Base-by-base conservation (phyloP, 1,140 invertebrate species). In the Metopolophium dirhodum region DNA sequence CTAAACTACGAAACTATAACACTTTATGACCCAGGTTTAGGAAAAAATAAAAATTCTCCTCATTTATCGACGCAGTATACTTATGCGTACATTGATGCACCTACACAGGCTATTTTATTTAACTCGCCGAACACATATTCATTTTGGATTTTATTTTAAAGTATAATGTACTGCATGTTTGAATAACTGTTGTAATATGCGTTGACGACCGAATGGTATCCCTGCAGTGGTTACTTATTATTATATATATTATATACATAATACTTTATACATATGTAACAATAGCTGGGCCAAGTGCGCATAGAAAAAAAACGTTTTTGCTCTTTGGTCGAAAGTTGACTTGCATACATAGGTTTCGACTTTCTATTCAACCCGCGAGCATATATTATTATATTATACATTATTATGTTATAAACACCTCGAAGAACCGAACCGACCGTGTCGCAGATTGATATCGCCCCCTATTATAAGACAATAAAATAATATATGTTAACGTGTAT, bases 391-490 rank as follows among this genome's bases (percentile, higher is more conserved):
- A 83, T 22, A 37, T 14, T 41, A 57, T 37, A 37, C 77, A 22
- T 37, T 4, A 83, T 83, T 37, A 22, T 82, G 77, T 37, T 45
- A 85, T 41, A 14, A 85, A 45, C 83, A 85, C 37, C 83, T 85
- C 41, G 83, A 11, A 2, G 41, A 85, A 41, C 83, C 83, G 23
- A 41, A 30, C 77, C 26, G 83, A 86, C 83, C 83, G 83, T 86
- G 41, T 45, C 41, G 26, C 35, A 45, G 83, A 86, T 86, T 86
- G 35, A 41, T 86, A 86, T 86, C 83, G 37, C 26, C 22, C 22
- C 26, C 37, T 83, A 83, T 83, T 83, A 37, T 37, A 83, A 37
- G 20, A 83, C 77, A 83, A 83, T 83, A 83, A 83, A 83, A 83
- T 83, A 83, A 83, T 83, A 37, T 83, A 35, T 18, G 77, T 82